Conservation (phyloP, 2,888 invertebrate genomes). For the Litoditis marina region DNA sequence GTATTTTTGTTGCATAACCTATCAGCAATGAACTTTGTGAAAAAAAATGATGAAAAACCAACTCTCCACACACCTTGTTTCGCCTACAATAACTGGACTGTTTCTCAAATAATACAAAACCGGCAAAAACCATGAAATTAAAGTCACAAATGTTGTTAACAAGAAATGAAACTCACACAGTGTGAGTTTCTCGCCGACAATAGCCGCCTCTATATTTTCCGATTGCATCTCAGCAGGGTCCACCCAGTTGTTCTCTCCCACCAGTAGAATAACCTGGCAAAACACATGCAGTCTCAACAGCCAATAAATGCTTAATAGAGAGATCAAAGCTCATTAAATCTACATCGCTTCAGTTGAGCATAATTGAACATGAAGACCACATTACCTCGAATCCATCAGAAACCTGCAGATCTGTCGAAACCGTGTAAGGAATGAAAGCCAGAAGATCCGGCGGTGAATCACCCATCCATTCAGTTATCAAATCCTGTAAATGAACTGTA, state of each 20-base stretch:
- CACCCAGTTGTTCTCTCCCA: slow-evolving; percentile 97
- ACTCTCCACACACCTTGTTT: no score
- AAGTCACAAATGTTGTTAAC: not conserved
- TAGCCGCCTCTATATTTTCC: slow-evolving; percentile 54
- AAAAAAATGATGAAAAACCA: no score
- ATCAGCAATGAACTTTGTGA: no score
- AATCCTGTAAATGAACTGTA: slow-evolving; percentile 70
- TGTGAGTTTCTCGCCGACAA: slow-evolving; percentile 37
- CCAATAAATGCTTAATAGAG: not conserved
- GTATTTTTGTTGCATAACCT: no score
- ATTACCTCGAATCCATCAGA: slow-evolving; percentile 36
- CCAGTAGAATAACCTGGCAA: slow-evolving; percentile 86
- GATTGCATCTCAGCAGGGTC: slow-evolving; percentile 71
- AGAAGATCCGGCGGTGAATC: slow-evolving; percentile 77
- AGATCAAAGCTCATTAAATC: no score
- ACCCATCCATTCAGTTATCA: slow-evolving; percentile 86
- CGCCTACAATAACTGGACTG: no score
- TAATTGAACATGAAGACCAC: not conserved
- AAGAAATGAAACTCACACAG: not conserved
- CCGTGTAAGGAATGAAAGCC: slow-evolving; percentile 91
- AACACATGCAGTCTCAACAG: slow-evolving; percentile 67
- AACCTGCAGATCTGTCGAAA: slow-evolving; percentile 73
- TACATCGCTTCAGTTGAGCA: not conserved
- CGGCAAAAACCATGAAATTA: not conserved
- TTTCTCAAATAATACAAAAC: no score